Conservation (phyloP, 2,797 vertebrate species). For the Falco novaeseelandiae region DNA sequence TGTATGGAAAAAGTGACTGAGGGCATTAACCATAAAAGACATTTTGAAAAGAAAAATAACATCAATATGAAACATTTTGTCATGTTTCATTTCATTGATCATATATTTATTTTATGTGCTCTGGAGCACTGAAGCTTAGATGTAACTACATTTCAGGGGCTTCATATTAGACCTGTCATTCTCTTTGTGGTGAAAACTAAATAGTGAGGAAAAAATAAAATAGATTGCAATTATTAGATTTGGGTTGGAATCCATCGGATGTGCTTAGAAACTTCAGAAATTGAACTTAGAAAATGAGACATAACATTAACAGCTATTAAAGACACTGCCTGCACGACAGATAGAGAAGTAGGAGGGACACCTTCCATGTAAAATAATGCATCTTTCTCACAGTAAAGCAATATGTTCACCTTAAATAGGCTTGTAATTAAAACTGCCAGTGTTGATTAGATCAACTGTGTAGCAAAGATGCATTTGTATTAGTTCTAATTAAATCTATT, state of each 20-base stretch:
- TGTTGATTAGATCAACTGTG: conserved; percentile 53
- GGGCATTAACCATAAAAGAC: conserved; percentile 73
- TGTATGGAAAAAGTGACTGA: conserved; percentile 77
- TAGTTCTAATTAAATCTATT: conserved; percentile 54
- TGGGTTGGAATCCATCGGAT: conserved; percentile 53
- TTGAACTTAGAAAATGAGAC: not conserved
- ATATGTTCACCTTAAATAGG: conserved; percentile 66
- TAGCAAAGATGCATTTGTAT: conserved; percentile 61
- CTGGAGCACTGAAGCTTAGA: conserved; percentile 73
- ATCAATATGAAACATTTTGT: conserved; percentile 80
- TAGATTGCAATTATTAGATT: conserved; percentile 70
- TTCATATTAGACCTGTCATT: conserved; percentile 76
- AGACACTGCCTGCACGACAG: conserved; percentile 28
- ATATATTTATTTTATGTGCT: conserved; percentile 79
- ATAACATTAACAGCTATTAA: conserved; percentile 48
- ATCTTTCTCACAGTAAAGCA: conserved; percentile 38
- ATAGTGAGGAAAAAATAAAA: conserved; percentile 22
- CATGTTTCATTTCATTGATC: conserved; percentile 82
- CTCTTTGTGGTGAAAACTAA: conserved; percentile 67
- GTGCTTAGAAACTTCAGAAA: conserved; percentile 11
- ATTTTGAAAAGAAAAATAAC: conserved; percentile 76
- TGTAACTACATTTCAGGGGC: conserved; percentile 75
- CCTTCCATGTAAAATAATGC: conserved; percentile 53
- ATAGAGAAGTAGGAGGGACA: conserved; percentile 54
- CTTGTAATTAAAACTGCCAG: conserved; percentile 67